Base-by-base conservation (phyloP, 2,113 vertebrate species). In the Dromaius novaehollandiae region DNA sequence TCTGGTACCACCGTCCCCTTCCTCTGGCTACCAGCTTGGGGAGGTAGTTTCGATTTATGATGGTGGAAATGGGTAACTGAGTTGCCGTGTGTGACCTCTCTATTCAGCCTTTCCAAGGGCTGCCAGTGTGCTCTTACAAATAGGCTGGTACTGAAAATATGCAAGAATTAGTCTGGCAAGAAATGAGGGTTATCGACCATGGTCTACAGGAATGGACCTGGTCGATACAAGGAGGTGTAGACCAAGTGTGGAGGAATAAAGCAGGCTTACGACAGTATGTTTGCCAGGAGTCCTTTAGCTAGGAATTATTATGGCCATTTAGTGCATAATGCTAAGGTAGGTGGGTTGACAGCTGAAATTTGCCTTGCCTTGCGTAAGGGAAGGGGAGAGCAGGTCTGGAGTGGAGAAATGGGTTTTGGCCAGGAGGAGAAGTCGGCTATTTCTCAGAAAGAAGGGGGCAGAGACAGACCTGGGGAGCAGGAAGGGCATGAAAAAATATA, bases 401-500 rank as follows among this genome's bases (percentile, higher is more conserved):
- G 88, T 75, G 76, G 80, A 85, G 86, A 95, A 95, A 77, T 95
- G 86, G 93, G 61, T 92, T 93, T 95, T 85, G 89, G 48, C 63
- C 38, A 56, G 88, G 92, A 97, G 63, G 71, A 95, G 96, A 97
- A 96, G 89, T 92, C 74, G 82, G 63, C n/a, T 51, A 14, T 56
- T 97, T 96, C 95, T 95, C 93, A 96, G 91, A 96, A 97, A 64
- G 25, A 87, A 93, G 42, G 56, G 6, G 2, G 38, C 53, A 84
- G 1, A 1, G 69, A 22, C 32, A 86, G 76, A 69, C 1, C 1
- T 30, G 38, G n/a, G 65, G 70, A 85, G 81, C 50, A 92, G 65
- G 17, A 51, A 89, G 76, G 42, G 21, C 42, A n/a, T 58, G 13
- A 48, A 36, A 36, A 75, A 77, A 77, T 22, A 74, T 40, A 74